phyloP scores from a whole-genome alignment of 1,140 invertebrate species.

The Bombus waltoni region DNA sequence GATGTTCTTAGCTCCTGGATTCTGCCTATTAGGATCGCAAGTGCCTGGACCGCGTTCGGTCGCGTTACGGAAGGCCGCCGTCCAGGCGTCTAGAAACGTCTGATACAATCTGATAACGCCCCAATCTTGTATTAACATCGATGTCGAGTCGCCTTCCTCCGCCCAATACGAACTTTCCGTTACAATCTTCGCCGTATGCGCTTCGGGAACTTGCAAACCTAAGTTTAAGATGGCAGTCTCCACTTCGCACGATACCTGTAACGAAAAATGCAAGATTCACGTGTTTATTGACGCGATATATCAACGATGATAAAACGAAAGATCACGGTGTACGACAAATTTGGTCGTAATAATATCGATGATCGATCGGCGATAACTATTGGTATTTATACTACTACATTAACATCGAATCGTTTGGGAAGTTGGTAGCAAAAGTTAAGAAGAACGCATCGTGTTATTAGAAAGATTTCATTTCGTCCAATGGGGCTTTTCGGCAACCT shows the following conservation, averaged over 20 bases:
- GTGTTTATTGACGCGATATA: neutral
- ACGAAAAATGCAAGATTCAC: neutral
- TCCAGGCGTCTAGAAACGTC: constrained; percentile 80
- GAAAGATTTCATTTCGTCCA: too few relatives aligned
- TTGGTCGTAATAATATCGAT: too few relatives aligned
- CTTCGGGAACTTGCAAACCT: constrained; percentile 66
- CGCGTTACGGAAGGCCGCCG: constrained; percentile 75
- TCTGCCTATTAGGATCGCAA: constrained; percentile 67
- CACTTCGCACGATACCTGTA: constrained; percentile 82
- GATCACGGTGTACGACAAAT: too few relatives aligned
- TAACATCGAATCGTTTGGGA: too few relatives aligned
- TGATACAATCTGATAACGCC: constrained; percentile 79
- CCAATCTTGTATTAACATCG: constrained; percentile 81
- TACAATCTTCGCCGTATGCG: constrained; percentile 66
- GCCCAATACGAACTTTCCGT: constrained; percentile 78
- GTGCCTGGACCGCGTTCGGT: constrained; percentile 73
- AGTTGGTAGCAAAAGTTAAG: too few relatives aligned
- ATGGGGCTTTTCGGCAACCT: too few relatives aligned
- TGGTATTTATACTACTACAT: too few relatives aligned
- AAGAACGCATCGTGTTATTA: too few relatives aligned
- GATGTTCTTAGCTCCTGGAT: constrained; percentile 50
- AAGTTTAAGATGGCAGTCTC: constrained; percentile 78
- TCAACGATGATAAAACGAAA: too few relatives aligned
- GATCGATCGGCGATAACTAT: too few relatives aligned
- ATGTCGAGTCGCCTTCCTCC: constrained; percentile 77